Evolutionary conservation across 2,888 invertebrate genomes (phyloP).

Genomic region (Apoda limacodes): DNA sequence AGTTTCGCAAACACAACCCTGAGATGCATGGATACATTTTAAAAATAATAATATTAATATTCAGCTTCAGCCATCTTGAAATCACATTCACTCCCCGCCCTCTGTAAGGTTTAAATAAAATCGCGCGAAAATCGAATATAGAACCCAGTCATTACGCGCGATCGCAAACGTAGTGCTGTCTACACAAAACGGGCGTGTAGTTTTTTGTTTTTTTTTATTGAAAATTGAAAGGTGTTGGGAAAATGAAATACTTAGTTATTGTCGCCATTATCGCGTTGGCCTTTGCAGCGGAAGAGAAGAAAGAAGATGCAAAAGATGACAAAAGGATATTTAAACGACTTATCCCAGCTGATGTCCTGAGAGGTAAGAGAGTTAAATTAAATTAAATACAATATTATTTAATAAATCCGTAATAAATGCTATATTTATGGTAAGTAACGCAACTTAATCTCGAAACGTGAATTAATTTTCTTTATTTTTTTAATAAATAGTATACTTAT

Average conservation of each 20-base stretch:
- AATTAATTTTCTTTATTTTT: too few relatives aligned
- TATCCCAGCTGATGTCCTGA: conserved; percentile 89
- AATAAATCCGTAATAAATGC: too few relatives aligned
- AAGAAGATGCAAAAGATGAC: conserved; percentile 74
- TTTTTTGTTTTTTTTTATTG: conserved; percentile 31
- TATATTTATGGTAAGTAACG: too few relatives aligned
- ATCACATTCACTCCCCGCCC: conserved; percentile 49
- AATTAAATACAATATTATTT: too few relatives aligned
- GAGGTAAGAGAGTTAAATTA: too few relatives aligned
- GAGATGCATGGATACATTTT: too few relatives aligned
- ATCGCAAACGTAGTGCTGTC: conserved; percentile 35
- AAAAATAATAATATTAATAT: too few relatives aligned
- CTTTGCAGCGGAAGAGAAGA: conserved; percentile 67
- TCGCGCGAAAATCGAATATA: conserved; percentile 35
- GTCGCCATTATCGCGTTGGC: conserved; percentile 64
- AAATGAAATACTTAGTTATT: conserved; percentile 69
- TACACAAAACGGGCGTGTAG: conserved; percentile 32
- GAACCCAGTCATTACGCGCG: conserved; percentile 53
- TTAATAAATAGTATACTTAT: too few relatives aligned
- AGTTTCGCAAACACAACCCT: too few relatives aligned
- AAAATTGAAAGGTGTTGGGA: too few relatives aligned
- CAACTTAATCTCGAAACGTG: too few relatives aligned
- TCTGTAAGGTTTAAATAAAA: conserved; percentile 43
- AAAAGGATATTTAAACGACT: conserved; percentile 85
- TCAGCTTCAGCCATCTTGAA: conserved; percentile 26